These are phyloP conservation scores for Cyclina sinensis DNA, from an alignment of 1,140 invertebrate species.

Conservation along the genomic window DNA sequence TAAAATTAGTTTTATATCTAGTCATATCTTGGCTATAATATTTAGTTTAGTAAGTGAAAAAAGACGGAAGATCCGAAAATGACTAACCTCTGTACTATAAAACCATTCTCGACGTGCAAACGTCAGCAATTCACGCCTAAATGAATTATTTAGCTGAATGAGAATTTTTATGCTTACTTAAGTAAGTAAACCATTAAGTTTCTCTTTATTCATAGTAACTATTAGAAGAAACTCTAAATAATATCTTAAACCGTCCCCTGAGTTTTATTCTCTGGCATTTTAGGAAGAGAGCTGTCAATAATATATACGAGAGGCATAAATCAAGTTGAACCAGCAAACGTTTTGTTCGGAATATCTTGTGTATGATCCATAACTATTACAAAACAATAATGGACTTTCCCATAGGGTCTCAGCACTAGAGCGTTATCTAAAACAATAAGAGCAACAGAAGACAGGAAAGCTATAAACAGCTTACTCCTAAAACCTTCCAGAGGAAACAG, in stretches of 20 bases:
- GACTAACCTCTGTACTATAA: too few species aligned
- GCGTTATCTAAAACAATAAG: too few species aligned
- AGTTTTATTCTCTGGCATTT: neutral
- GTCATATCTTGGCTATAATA: too few species aligned
- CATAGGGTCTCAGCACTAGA: too few species aligned
- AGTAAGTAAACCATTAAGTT: neutral
- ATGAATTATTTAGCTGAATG: neutral
- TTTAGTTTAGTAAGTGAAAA: too few species aligned
- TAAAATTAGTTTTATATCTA: too few species aligned
- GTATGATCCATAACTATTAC: neutral
- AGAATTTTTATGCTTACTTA: neutral
- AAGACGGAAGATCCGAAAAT: too few species aligned
- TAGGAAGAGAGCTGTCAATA: neutral
- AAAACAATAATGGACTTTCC: too few species aligned
- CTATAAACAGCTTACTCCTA: too few species aligned
- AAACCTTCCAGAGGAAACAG: too few species aligned
- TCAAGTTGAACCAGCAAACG: slow-evolving; percentile 7
- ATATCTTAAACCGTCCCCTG: neutral
- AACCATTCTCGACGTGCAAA: neutral
- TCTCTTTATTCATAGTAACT: neutral
- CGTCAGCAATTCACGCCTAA: neutral
- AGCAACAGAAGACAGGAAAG: too few species aligned
- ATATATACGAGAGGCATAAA: neutral
- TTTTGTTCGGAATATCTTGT: neutral
- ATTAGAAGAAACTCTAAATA: neutral